phyloP scores from a whole-genome alignment of 2,797 vertebrate genomes.

The Mormyrops boulengeri region DNA sequence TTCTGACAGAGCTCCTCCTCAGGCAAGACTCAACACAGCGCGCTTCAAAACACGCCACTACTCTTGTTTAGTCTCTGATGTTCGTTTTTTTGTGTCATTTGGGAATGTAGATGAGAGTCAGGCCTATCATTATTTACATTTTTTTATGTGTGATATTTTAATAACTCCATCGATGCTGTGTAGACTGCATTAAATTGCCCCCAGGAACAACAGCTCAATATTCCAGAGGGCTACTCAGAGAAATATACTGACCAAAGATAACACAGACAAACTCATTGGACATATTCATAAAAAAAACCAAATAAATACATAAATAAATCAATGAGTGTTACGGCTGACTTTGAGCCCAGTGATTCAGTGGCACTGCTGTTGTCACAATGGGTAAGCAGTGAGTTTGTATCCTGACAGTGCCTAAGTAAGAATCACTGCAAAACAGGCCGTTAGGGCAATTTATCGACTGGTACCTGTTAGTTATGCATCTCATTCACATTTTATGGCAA shows the following conservation, averaged over 20 bases:
- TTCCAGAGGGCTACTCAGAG: neutral
- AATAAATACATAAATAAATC: neutral
- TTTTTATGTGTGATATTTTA: neutral
- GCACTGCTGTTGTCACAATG: neutral
- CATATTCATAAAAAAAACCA: slow-evolving; percentile 6
- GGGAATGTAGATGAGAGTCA: neutral
- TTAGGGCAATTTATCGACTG: neutral
- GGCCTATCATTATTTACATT: neutral
- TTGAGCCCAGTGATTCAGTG: neutral
- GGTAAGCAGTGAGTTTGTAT: neutral
- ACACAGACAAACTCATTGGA: slow-evolving; percentile 3
- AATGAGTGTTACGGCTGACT: neutral
- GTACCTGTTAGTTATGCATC: neutral
- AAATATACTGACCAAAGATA: neutral
- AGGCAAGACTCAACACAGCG: neutral
- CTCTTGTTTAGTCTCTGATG: neutral
- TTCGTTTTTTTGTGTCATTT: neutral
- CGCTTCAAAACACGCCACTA: neutral
- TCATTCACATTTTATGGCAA: neutral
- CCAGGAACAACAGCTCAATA: neutral
- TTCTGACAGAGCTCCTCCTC: neutral
- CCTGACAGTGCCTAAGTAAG: neutral
- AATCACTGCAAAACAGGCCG: neutral
- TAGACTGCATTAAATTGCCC: neutral
- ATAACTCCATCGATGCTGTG: neutral